These are phyloP conservation scores for Apis dorsata DNA, from an alignment of 1,140 invertebrate genomes.

Conservation along the genomic window DNA sequence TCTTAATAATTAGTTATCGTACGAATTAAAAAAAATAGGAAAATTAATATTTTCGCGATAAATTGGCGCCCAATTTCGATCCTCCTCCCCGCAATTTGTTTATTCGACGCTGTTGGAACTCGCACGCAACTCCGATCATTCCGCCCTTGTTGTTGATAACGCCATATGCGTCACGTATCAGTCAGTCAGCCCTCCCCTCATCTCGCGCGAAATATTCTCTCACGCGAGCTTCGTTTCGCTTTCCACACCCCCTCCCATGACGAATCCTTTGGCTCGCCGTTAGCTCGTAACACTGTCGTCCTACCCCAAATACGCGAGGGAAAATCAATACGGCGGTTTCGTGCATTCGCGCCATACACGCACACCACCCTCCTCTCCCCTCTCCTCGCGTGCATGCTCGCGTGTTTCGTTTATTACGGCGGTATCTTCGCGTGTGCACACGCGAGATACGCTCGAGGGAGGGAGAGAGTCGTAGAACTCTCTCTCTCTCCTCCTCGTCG, in stretches of 20 bases:
- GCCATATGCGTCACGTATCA: not conserved
- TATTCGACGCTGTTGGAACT: no score
- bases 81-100: not conserved
- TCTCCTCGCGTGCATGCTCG: not conserved
- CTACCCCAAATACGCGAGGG: constrained; percentile 67
- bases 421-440: not conserved
- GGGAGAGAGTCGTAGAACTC: not conserved
- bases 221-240: constrained; percentile 11
- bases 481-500: no score
- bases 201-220: constrained; percentile 35
- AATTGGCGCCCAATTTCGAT: not conserved
- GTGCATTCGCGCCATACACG: constrained; percentile 6
- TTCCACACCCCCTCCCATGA: not conserved
- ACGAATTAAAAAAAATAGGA: no score
- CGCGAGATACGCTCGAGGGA: not conserved
- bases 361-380: no score
- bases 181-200: not conserved
- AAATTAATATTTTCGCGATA: no score
- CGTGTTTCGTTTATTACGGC: not conserved
- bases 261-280: constrained; percentile 36
- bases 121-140: not conserved
- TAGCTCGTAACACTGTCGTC: constrained; percentile 65
- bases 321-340: constrained; percentile 65
- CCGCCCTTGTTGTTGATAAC: not conserved
- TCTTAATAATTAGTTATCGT: no score